These are phyloP conservation scores for Patella ulyssiponensis DNA, from an alignment of 2,888 invertebrate species.

Conservation along the genomic window DNA sequence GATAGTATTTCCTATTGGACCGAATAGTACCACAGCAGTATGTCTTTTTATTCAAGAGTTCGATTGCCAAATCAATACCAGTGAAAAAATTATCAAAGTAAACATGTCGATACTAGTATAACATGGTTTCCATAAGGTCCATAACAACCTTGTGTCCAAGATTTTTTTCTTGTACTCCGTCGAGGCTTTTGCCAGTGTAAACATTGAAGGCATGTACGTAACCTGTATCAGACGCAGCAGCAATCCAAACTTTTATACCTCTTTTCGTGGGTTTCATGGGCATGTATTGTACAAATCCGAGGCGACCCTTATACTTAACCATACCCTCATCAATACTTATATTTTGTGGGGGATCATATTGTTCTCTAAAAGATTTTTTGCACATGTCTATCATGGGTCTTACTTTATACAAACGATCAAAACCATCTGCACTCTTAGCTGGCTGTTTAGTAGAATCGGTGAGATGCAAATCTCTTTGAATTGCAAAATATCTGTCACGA, in stretches of 20 bases:
- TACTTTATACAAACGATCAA: slow-evolving; percentile 5
- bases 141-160: neutral
- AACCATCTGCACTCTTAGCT: neutral
- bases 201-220: slow-evolving; percentile 10
- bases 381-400: neutral
- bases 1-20: slow-evolving; percentile 2
- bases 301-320: neutral
- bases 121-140: neutral
- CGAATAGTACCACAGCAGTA: slow-evolving; percentile 9
- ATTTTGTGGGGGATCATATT: neutral
- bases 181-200: slow-evolving; percentile 2
- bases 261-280: slow-evolving; percentile 12
- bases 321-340: slow-evolving; percentile 2
- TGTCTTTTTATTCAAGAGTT: neutral
- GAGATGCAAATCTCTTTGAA: neutral
- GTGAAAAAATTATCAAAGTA: neutral
- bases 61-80: neutral
- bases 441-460: neutral
- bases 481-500: neutral
- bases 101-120: neutral
- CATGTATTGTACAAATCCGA: slow-evolving; percentile 13
- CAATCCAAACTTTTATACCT: slow-evolving; percentile 15
- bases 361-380: neutral
- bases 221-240: neutral
- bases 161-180: neutral